Conservation (phyloP, 2,888 invertebrate genomes). For the Chrysomela aeneicollis region DNA sequence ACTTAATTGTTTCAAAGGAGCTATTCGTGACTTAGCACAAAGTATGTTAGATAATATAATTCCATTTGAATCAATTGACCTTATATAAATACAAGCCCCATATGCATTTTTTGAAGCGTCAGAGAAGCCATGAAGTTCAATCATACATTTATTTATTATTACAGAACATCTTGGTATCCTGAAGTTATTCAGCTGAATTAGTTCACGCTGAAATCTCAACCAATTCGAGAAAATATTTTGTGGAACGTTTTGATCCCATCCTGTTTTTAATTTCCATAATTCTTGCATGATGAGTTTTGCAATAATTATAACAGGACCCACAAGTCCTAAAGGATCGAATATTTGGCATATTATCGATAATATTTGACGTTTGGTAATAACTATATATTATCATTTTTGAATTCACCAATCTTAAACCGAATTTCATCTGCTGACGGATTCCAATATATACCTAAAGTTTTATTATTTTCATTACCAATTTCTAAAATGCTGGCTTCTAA, state of each 20-base stretch:
- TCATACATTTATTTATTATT: not conserved
- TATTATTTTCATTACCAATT: conserved; percentile 11
- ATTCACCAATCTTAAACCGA: too few species aligned
- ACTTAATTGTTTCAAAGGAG: not conserved
- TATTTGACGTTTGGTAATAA: conserved; percentile 26
- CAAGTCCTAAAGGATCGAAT: too few species aligned
- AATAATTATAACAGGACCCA: too few species aligned
- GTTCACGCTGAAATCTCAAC: not conserved
- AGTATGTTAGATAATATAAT: not conserved
- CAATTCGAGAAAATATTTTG: too few species aligned
- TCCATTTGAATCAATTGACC: too few species aligned
- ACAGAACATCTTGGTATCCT: conserved; percentile 1
- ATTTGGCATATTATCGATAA: conserved; percentile 26
- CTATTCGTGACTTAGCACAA: conserved; percentile 2
- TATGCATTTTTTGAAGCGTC: not conserved
- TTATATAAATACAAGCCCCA: not conserved
- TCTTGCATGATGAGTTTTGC: too few species aligned
- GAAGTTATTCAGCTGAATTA: not conserved
- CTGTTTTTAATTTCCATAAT: too few species aligned
- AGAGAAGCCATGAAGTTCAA: conserved; percentile 3
- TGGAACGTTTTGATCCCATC: too few species aligned
- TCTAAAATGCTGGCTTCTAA: conserved; percentile 1
- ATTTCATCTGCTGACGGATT: too few species aligned
- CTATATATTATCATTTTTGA: too few species aligned
- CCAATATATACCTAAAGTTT: conserved; percentile 8